phyloP scores from a whole-genome alignment of 37 sponge, comb jelly and placozoan species.

The Amphimedon queenslandica region DNA sequence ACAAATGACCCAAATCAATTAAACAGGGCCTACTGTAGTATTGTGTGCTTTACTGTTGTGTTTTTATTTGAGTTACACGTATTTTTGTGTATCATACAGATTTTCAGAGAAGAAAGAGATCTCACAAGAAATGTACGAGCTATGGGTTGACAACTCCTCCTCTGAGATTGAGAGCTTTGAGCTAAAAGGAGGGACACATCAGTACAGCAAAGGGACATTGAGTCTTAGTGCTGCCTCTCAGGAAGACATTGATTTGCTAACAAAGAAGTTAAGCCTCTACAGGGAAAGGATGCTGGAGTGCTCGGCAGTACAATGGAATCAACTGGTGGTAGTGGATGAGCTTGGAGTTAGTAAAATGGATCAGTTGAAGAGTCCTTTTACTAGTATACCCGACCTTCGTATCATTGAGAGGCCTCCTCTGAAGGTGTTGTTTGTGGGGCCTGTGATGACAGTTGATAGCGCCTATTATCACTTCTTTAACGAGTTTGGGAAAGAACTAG shows the following conservation, averaged over 20 bases:
- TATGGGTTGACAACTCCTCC: background rate
- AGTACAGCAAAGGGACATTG: background rate
- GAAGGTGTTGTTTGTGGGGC: background rate
- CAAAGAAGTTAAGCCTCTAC: background rate
- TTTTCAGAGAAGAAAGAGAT: background rate
- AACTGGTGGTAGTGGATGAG: background rate
- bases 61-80: no score
- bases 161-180: background rate
- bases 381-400: background rate
- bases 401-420: background rate
- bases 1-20: no score
- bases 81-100: no score
- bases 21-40: no score
- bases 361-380: background rate
- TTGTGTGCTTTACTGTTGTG: no score
- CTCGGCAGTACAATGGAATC: background rate
- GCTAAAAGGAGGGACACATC: background rate
- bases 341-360: background rate
- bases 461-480: background rate
- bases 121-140: background rate
- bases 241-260: background rate
- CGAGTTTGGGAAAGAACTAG: background rate
- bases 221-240: background rate
- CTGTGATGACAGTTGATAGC: background rate
- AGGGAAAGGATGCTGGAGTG: background rate